Conservation (phyloP, 1,140 invertebrate species). For the Samia ricini region DNA sequence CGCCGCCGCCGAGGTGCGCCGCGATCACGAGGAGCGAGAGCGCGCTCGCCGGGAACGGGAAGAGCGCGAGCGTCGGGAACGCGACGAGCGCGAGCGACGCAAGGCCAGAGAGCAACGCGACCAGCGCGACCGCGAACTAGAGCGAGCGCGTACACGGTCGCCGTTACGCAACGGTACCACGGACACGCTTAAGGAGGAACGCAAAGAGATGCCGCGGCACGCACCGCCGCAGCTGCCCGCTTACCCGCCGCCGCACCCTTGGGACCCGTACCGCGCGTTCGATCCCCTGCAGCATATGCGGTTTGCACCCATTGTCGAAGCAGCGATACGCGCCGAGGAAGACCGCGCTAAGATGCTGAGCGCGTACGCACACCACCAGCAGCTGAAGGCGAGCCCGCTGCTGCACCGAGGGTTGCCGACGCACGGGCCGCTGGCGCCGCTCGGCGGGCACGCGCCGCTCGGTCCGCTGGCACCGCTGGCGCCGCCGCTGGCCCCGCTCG, state of each 20-base stretch:
- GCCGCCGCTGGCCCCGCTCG: constrained; percentile 55
- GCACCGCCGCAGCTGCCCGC: constrained; percentile 79
- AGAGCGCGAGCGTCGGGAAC: constrained; percentile 83
- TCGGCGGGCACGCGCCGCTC: constrained; percentile 44
- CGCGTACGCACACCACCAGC: constrained; percentile 80
- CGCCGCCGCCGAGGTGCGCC: constrained; percentile 57
- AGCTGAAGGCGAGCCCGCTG: constrained; percentile 61
- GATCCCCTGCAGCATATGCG: constrained; percentile 82
- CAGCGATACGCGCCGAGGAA: constrained; percentile 84
- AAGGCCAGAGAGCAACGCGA: constrained; percentile 48
- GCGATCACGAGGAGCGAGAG: constrained; percentile 82
- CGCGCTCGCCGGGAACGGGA: constrained; percentile 83
- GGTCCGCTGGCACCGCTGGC: constrained; percentile 50
- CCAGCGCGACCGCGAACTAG: constrained; percentile 71
- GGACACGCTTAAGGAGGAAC: constrained; percentile 65
- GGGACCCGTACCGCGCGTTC: constrained; percentile 82
- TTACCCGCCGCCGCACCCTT: constrained; percentile 80
- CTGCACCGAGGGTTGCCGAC: constrained; percentile 61
- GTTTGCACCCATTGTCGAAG: constrained; percentile 86
- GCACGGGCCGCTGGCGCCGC: constrained; percentile 31
- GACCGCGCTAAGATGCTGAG: constrained; percentile 86
- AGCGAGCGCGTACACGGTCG: constrained; percentile 80
- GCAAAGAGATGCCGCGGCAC: constrained; percentile 74
- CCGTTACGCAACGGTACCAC: constrained; percentile 83
- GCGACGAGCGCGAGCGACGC: constrained; percentile 77